Base-by-base conservation (phyloP, 2,888 invertebrate genomes). In the Cantharis nigra region DNA sequence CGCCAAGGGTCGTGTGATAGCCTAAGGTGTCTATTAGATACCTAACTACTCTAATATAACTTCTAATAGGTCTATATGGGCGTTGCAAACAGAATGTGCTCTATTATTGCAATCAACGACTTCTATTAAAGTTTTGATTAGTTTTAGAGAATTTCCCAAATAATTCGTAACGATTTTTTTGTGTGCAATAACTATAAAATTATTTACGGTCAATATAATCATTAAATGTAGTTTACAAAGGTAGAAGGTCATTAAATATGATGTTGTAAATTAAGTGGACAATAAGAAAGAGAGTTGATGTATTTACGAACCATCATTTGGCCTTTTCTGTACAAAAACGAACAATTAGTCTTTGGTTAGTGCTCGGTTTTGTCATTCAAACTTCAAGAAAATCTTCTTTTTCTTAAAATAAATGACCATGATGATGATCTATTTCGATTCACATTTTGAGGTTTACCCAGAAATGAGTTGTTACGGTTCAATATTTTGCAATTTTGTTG, bases 1-100 rank as follows among this genome's bases (percentile, higher is more conserved):
- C 78, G 78, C 78, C 78, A 78, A 75, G 78, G 81, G 81, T 78
- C 78, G 80, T 73, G 72, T 79, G 79, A 81, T 81, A 76, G 80
- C 82, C 82, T 81, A 77, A 83, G 82, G 82, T 82, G 81, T 82
- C 82, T 82, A 82, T 83, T 83, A 83, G 80, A 79, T 79, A 77
- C 81, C 79, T 80, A 82, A 81, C 82, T 82, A 80, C 81, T 82
- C 82, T 80, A 81, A 81, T 81, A 78, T 78, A 79, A 78, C 78
- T 75, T 79, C 77, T 81, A 80, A 81, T 81, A 79, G 81, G 78
- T 77, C 76, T 71, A 71, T 63, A 71, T 76, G 78, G 74, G 78
- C 74, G 72, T 75, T 74, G 74, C 76, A 77, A 77, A 78, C 72
- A 77, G 76, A 78, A 80, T 79, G 77, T 76, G 74, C 78, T 78